Evolutionary conservation across 2,797 vertebrate species (phyloP), one percentile per base, ranked within the genome.

Genomic region (Lophotriccus pileatus): DNA sequence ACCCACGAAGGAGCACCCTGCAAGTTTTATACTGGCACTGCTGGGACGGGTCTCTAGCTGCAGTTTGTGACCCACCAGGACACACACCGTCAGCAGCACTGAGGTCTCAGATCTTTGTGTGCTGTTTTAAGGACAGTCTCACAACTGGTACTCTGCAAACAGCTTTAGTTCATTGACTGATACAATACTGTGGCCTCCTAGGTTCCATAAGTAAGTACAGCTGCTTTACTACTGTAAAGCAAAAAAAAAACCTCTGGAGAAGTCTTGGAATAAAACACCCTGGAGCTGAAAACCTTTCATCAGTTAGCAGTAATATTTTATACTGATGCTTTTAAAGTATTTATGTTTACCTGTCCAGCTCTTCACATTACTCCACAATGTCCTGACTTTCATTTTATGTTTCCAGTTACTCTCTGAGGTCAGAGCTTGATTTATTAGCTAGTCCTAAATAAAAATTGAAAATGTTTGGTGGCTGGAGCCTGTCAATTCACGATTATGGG

Each of bases 391-490:
- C 47, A 88, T 85, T 83, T 92, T 82, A 56, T 85, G 44, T 82
- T 94, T 87, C 69, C 87, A 93, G 62, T 59, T 83, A 52, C 4
- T 12, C 43, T 92, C 68, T 59, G 73, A 96, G 89, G 62, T 90
- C 80, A 81, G 34, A 92, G 70, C 19, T 62, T 92, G 82, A 95
- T 94, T 94, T 96, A 96, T 95, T 92, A 72, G 36, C 55, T 87
- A 86, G 63, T 53, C 80, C 73, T 84, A 49, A 93, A 87, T 63
- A 84, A 92, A 91, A 93, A 93, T 84, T 91, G 80, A 85, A 96
- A 96, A 84, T 3, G 1, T 91, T 93, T 91, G 89, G 87, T 3
- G 15, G 50, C 41, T 88, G 94, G 62, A 96, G 73, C 44, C 63
- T 86, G 78, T 70, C 1, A 0, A 49, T 73, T 75, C 69, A 56